Conservation (phyloP, 53 echinoderm and acorn worm genomes). For the Crossaster papposus region DNA sequence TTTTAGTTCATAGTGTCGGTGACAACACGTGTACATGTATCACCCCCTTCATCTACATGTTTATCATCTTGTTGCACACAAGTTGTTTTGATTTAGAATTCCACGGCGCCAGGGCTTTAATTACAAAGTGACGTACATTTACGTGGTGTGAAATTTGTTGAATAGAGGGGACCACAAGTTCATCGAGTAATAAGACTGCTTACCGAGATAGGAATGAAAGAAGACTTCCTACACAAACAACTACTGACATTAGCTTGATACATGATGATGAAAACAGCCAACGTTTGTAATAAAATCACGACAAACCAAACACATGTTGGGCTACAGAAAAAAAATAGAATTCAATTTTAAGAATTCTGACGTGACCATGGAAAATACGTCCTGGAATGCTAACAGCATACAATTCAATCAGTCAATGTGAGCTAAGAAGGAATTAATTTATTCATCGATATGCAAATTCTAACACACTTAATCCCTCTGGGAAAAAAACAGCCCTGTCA, state of each 20-base stretch:
- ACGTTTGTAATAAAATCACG: background rate
- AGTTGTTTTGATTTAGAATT: background rate
- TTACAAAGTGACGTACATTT: background rate
- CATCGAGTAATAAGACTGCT: background rate
- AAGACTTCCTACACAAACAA: background rate
- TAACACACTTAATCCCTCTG: background rate
- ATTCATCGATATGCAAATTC: background rate
- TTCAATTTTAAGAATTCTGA: too few species aligned
- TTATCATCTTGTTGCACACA: background rate
- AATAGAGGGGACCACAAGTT: background rate
- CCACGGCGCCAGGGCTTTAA: background rate
- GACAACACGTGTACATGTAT: too few species aligned
- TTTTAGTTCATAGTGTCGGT: too few species aligned
- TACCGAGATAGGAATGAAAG: background rate
- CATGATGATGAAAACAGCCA: background rate
- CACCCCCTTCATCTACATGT: too few species aligned
- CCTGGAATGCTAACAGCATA: background rate
- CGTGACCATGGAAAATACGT: background rate
- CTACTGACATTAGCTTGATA: background rate
- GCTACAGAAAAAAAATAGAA: background rate
- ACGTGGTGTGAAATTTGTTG: background rate
- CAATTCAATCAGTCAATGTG: background rate
- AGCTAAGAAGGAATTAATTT: background rate
- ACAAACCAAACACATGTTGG: background rate
- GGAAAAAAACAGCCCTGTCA: background rate